Evolutionary conservation across 2,888 invertebrate genomes (phyloP).

Genomic region (Orthosia incerta): DNA sequence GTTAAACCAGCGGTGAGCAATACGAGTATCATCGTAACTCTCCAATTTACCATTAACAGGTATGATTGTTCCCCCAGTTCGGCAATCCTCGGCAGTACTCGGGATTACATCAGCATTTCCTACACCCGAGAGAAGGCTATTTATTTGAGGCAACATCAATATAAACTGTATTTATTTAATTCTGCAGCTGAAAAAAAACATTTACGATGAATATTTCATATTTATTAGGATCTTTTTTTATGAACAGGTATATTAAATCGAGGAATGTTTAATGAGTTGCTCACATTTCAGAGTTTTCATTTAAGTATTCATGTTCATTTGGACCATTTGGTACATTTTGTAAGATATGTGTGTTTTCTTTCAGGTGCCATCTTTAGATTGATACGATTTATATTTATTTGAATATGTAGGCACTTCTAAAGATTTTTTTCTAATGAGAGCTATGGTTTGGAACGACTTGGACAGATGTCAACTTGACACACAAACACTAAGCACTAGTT

Average conservation of each 20-base stretch:
- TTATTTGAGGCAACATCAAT: slow-evolving; percentile 31
- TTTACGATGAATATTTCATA: slow-evolving; percentile 3
- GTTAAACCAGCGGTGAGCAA: neutral
- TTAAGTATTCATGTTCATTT: neutral
- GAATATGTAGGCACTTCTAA: too few species aligned
- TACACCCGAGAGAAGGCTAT: slow-evolving; percentile 7
- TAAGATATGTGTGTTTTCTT: too few species aligned
- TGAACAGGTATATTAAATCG: neutral
- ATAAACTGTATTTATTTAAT: slow-evolving; percentile 39
- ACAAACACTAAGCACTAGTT: too few species aligned
- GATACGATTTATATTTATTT: too few species aligned
- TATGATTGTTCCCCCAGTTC: neutral
- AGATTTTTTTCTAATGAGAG: too few species aligned
- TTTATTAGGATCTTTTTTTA: neutral
- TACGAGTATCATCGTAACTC: neutral
- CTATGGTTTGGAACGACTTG: too few species aligned
- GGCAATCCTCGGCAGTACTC: neutral
- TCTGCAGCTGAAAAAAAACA: slow-evolving; percentile 14
- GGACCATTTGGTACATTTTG: too few species aligned
- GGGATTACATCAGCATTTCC: neutral
- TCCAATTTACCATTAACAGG: neutral
- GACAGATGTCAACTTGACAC: too few species aligned
- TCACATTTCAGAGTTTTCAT: neutral
- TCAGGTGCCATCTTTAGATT: too few species aligned
- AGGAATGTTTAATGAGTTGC: neutral